phyloP scores from a whole-genome alignment of 2,797 vertebrate species.

The Fundulus diaphanus region DNA sequence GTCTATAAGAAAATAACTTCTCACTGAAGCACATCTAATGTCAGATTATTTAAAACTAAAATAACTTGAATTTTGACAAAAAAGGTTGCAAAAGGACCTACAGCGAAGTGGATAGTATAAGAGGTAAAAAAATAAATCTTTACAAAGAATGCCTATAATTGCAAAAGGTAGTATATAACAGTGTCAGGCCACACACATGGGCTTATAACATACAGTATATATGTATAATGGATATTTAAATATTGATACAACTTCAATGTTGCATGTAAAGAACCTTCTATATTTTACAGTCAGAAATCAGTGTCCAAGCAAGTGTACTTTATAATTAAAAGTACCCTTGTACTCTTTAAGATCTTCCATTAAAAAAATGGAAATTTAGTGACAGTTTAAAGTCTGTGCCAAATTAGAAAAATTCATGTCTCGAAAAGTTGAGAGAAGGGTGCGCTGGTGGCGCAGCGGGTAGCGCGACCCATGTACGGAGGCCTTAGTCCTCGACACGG shows the following conservation, averaged over 20 bases:
- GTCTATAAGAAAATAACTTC: not conserved
- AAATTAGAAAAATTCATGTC: not conserved
- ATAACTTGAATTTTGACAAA: not conserved
- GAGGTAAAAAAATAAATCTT: not conserved
- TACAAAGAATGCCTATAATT: not conserved
- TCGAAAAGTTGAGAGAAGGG: not conserved
- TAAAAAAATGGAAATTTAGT: not conserved
- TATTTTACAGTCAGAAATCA: not conserved
- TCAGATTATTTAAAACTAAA: not conserved
- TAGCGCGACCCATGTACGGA: too few species aligned
- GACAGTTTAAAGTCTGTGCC: not conserved
- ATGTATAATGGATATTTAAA: not conserved
- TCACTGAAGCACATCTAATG: not conserved
- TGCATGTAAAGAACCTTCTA: not conserved
- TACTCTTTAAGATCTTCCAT: not conserved
- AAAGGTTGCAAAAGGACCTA: not conserved
- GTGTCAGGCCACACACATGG: not conserved
- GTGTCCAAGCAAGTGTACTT: not conserved
- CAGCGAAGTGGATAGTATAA: not conserved
- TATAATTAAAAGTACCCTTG: not conserved
- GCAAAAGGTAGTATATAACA: not conserved
- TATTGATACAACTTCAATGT: not conserved
- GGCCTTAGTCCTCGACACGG: too few species aligned
- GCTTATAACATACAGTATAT: not conserved
- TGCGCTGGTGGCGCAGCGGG: too few species aligned